Conservation (phyloP, 2,888 invertebrate species). For the Amphipyra tragopoginis region DNA sequence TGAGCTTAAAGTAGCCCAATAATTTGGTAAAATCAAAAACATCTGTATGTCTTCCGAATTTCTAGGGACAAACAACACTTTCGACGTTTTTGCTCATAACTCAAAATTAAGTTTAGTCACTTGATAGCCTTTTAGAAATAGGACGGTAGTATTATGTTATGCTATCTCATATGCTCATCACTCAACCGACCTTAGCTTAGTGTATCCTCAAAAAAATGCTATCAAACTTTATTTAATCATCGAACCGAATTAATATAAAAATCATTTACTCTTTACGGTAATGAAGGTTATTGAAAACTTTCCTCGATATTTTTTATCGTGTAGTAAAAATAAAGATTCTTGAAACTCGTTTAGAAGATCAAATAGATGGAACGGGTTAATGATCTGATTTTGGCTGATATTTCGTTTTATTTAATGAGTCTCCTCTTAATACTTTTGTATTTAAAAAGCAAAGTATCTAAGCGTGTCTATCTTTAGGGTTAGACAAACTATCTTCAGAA, state of each 20-base stretch:
- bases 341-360: constrained; percentile 11
- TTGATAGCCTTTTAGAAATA: too few species aligned
- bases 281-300: constrained; percentile 24
- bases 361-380: constrained; percentile 17
- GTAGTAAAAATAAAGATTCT: constrained; percentile 13
- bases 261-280: constrained; percentile 18
- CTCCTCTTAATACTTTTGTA: too few species aligned
- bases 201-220: neutral
- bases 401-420: constrained; percentile 2
- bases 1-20: too few species aligned
- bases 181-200: neutral
- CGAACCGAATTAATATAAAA: constrained; percentile 5
- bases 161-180: neutral
- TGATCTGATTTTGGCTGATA: constrained; percentile 1
- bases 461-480: too few species aligned
- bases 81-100: too few species aligned
- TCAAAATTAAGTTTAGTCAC: too few species aligned
- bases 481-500: too few species aligned
- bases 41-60: too few species aligned
- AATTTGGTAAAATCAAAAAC: too few species aligned
- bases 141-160: too few species aligned
- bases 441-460: too few species aligned
- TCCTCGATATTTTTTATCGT: constrained; percentile 12
- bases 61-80: too few species aligned
- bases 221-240: constrained; percentile 5